These are phyloP conservation scores for Sandelia bainsii DNA, from an alignment of 2,797 vertebrate species.

Conservation along the genomic window DNA sequence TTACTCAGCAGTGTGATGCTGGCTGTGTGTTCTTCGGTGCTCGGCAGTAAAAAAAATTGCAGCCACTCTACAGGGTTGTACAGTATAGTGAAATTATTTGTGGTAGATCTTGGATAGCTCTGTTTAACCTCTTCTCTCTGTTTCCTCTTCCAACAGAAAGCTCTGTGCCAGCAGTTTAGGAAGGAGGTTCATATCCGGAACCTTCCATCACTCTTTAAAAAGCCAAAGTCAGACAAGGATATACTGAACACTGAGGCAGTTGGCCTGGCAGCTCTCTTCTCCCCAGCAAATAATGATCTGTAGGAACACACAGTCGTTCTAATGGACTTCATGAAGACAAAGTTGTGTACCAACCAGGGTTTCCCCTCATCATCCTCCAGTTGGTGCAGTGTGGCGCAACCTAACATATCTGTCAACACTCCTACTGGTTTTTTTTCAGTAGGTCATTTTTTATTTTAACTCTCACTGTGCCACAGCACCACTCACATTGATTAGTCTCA, in stretches of 20 bases:
- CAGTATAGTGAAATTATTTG: slow-evolving; percentile 62
- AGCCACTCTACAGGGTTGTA: slow-evolving; percentile 42
- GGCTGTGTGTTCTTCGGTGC: slow-evolving; percentile 44
- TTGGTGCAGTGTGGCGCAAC: slow-evolving; percentile 11
- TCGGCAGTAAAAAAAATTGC: slow-evolving; percentile 22
- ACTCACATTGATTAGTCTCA: neutral
- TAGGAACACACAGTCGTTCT: slow-evolving; percentile 41
- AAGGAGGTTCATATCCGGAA: slow-evolving; percentile 99
- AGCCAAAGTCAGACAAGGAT: slow-evolving; percentile 88
- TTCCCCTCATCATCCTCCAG: slow-evolving; percentile 20
- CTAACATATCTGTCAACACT: slow-evolving; percentile 54
- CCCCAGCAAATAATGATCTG: slow-evolving; percentile 44
- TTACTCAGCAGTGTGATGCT: slow-evolving; percentile 58
- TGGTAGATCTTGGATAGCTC: slow-evolving; percentile 32
- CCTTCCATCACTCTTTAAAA: slow-evolving; percentile 96
- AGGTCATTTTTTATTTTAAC: slow-evolving; percentile 25
- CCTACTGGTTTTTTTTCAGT: slow-evolving; percentile 4
- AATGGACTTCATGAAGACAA: slow-evolving; percentile 47
- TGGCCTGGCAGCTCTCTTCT: slow-evolving; percentile 73
- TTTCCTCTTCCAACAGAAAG: slow-evolving; percentile 87
- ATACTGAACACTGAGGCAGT: slow-evolving; percentile 71
- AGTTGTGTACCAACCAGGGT: slow-evolving; percentile 25
- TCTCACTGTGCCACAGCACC: neutral
- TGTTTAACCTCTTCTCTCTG: slow-evolving; percentile 57
- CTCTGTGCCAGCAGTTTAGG: slow-evolving; percentile 96